A percentile compares a stretch with the other conserved stretches of the same genome.
Evolutionary conservation across 2,113 vertebrate genomes (phyloP).

Genomic region (Trachemys scripta): DNA sequence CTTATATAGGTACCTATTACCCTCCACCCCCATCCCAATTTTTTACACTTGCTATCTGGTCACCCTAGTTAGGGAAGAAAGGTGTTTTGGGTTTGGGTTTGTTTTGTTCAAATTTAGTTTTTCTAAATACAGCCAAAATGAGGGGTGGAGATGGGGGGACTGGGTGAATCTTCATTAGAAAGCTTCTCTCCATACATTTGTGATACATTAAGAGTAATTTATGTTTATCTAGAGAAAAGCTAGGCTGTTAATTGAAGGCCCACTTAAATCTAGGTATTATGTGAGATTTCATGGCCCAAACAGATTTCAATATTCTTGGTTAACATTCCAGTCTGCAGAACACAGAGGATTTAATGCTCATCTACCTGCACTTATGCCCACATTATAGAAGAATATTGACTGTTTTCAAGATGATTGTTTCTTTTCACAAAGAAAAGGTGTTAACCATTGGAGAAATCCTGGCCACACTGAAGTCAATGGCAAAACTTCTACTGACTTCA

Average conservation of each 20-base stretch:
- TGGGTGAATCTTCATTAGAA: neutral
- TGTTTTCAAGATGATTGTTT: neutral
- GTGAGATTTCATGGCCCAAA: neutral
- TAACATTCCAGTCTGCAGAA: rapidly evolving
- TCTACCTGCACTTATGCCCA: neutral
- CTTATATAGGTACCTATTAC: too few relatives aligned
- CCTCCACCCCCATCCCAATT: too few relatives aligned
- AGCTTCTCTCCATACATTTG: neutral
- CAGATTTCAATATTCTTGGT: neutral
- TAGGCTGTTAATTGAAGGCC: neutral
- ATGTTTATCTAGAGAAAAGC: neutral
- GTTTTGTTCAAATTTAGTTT: neutral
- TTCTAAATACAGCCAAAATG: neutral
- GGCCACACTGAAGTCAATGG: neutral
- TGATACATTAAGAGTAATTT: neutral
- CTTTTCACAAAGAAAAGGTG: rapidly evolving
- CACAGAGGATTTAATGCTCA: neutral
- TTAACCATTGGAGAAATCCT: neutral
- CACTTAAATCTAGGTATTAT: neutral
- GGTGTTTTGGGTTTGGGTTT: neutral
- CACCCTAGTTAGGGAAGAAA: neutral
- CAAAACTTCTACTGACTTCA: rapidly evolving
- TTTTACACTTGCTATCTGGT: too few relatives aligned
- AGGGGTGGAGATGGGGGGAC: neutral
- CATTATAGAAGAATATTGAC: neutral